Base-by-base conservation (phyloP, 2,888 invertebrate genomes). In the Trichogramma evanescens region DNA sequence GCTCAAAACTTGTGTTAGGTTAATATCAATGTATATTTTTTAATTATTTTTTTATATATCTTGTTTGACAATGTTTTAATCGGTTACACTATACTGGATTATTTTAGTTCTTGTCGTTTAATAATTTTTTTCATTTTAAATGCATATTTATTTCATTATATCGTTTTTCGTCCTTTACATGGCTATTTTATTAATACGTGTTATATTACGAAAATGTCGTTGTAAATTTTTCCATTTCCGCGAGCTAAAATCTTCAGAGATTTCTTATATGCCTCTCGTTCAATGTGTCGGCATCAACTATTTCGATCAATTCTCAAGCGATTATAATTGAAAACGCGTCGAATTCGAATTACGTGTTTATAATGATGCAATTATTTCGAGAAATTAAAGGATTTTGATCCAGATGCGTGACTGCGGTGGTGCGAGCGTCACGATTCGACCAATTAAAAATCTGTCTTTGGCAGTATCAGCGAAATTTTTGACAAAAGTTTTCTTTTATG, bases 161-260 rank as follows among this genome's bases (percentile, higher is more conserved):
- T 55, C 54, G 50, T 54, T 38, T 50, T 54, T 56, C 50, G 38
- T 56, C 56, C 63, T 56, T 51, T 50, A 53, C 51, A 54, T 62
- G 26, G 26, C 26, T 26, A 26, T 26, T 26, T 26, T 26, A 26
- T 26, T 26, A 26, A 26, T 26, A 26, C 26, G 26, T 26, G 50
- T 54, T 54, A 48, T 43, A 56, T 54, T 56, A 54, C 51, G 61
- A 64, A 59, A 63, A 59, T 59, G 58, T 66, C 66, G 63, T 66
- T 63, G 58, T 59, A 61, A 64, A 52, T 65, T 64, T 64, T 61
- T 55, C 42, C 55, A 61, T 52, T 40, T 40, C n/a, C 9, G 38
- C 39, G 43, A 59, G 49, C 54, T 56, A 61, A 56, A 58, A 54
- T 46, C 54, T 58, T 56, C 43, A 63, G 58, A 58, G 58, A 46